These are phyloP conservation scores for Brachyistius frenatus DNA, from an alignment of 2,113 vertebrate genomes.

Conservation along the genomic window DNA sequence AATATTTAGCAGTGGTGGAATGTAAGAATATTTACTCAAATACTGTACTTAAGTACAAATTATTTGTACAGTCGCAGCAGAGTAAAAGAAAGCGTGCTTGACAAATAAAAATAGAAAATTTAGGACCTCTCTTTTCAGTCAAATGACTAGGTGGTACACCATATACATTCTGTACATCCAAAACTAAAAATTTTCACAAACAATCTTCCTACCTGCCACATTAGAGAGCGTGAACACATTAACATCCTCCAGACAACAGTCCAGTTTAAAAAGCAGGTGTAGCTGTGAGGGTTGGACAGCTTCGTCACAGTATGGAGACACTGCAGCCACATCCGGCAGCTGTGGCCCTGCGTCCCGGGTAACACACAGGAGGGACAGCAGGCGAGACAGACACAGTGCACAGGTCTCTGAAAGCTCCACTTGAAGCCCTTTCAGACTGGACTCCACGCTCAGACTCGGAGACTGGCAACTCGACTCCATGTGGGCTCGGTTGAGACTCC, in stretches of 20 bases:
- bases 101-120: too few relatives aligned
- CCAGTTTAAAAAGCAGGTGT: constrained; percentile 89
- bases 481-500: constrained; percentile 90
- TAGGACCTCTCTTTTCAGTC: neutral
- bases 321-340: constrained; percentile 33
- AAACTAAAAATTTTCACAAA: neutral
- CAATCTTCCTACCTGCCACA: constrained; percentile 86
- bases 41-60: too few relatives aligned
- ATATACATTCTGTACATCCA: neutral
- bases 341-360: neutral
- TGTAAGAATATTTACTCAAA: too few relatives aligned
- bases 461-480: constrained; percentile 80
- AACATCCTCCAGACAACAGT: constrained; percentile 91
- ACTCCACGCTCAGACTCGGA: constrained; percentile 88
- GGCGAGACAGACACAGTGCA: constrained; percentile 90
- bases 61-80: too few relatives aligned
- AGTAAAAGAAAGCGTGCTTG: too few relatives aligned
- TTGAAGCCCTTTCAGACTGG: constrained; percentile 91
- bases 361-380: constrained; percentile 85
- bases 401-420: constrained; percentile 94
- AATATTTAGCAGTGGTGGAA: too few relatives aligned
- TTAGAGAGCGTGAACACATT: constrained; percentile 93
- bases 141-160: neutral
- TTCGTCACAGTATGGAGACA: constrained; percentile 45
- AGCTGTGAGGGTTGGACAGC: constrained; percentile 39